Evolutionary conservation across 2,797 vertebrate species (phyloP), one percentile per base, ranked within the genome.

Genomic region (Toxotes lorentzi): DNA sequence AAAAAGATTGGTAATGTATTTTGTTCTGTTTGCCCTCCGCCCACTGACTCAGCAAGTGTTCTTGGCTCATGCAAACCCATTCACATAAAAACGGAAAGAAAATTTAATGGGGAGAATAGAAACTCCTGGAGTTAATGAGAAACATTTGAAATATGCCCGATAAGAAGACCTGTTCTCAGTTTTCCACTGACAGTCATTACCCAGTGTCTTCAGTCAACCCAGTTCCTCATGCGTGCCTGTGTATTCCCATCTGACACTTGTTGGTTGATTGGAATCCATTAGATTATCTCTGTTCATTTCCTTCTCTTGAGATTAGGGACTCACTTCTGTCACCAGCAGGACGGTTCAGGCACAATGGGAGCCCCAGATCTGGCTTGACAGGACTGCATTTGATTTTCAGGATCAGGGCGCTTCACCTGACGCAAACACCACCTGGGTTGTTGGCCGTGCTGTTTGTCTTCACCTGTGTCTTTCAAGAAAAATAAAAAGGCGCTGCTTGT

Each of bases 31-130:
- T 38, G 64, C 67, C 76, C 66, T 88, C 80, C 78, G 65, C 84
- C 77, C 67, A 76, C 86, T 81, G 85, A 87, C 86, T 91, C 89
- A 83, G 86, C 87, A 74, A 86, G 62, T 70, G 73, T 79, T 85
- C 50, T 69, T 83, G 87, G 81, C 86, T 86, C 76, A 57, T 75
- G 59, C 59, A 19, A 30, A 72, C 83, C 56, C 70, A 78, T 87
- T 85, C 82, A 79, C 50, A 79, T 65, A 73, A 81, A 86, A 65
- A 76, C 27, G 11, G 67, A 40, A 34, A 74, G 67, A 19, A 78
- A 48, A 76, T 79, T 81, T 81, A 90, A 84, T 73, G 40, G 73
- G 75, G 51, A 64, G 74, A 86, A 69, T 17, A 76, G 77, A 88
- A 89, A 86, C 79, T 81, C 73, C 54, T 50, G 32, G 61, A 79